phyloP scores from a whole-genome alignment of 2,888 invertebrate species.

The Amiota communis region DNA sequence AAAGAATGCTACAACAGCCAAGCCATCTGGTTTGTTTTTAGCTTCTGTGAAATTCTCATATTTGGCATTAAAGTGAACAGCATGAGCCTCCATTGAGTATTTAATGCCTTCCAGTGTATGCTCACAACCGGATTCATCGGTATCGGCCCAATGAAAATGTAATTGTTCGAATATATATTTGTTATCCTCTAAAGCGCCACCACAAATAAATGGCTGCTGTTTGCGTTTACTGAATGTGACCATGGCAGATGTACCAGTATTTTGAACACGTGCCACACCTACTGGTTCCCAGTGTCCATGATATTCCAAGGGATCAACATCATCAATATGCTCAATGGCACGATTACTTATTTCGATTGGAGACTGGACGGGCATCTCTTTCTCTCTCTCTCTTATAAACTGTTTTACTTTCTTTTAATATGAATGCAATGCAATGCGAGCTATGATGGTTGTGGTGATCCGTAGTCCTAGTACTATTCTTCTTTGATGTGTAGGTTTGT shows the following conservation, averaged over 20 bases:
- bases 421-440: too few relatives aligned
- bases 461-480: background rate
- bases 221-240: conserved; percentile 77
- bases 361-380: conserved; percentile 72
- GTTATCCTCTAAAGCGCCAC: conserved; percentile 79
- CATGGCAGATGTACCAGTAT: conserved; percentile 75
- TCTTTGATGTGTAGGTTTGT: background rate
- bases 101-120: conserved; percentile 84
- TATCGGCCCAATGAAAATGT: conserved; percentile 88
- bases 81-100: conserved; percentile 85
- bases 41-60: conserved; percentile 79
- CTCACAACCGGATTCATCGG: conserved; percentile 84
- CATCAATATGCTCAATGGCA: conserved; percentile 72
- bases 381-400: background rate
- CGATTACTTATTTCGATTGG: conserved; percentile 73
- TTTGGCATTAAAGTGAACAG: conserved; percentile 84
- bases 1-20: conserved; percentile 82
- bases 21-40: conserved; percentile 79
- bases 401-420: conserved; percentile 17
- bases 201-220: conserved; percentile 77
- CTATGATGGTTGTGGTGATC: background rate
- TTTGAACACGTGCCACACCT: conserved; percentile 71
- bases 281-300: conserved; percentile 73
- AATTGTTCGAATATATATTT: conserved; percentile 84
- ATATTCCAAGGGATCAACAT: conserved; percentile 72